Evolutionary conservation across 2,888 invertebrate genomes (phyloP).

Genomic region (Zygaena filipendulae): DNA sequence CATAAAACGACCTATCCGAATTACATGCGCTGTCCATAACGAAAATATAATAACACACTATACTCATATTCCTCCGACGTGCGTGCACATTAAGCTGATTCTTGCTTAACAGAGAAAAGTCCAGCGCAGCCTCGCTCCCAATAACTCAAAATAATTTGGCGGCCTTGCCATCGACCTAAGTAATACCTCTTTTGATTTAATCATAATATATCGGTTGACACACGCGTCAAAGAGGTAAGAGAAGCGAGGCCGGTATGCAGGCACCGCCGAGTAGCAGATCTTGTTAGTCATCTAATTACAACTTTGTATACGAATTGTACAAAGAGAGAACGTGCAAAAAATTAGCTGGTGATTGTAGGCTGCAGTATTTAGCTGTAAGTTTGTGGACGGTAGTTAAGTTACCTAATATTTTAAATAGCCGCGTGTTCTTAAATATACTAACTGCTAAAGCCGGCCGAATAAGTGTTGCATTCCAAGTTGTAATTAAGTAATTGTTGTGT

Average conservation of each 20-base stretch:
- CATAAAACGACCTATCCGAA: slow-evolving; percentile 20
- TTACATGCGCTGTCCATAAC: slow-evolving; percentile 42
- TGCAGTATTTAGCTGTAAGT: too few relatives aligned
- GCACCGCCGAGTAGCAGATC: too few relatives aligned
- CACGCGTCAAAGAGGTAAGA: slow-evolving; percentile 28
- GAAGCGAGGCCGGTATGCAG: not conserved
- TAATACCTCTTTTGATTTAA: slow-evolving; percentile 50
- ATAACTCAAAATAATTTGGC: slow-evolving; percentile 54
- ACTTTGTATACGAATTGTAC: not conserved
- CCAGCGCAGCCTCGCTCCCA: slow-evolving; percentile 46
- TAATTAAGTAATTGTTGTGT: too few relatives aligned
- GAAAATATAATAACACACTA: slow-evolving; percentile 56
- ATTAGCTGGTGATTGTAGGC: not conserved
- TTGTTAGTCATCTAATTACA: not conserved
- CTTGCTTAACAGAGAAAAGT: slow-evolving; percentile 42
- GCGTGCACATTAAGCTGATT: slow-evolving; percentile 27
- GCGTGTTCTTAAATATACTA: too few relatives aligned
- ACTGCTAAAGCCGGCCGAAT: too few relatives aligned
- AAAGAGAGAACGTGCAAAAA: not conserved
- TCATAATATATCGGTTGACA: slow-evolving; percentile 42
- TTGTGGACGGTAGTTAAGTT: too few relatives aligned
- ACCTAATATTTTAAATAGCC: too few relatives aligned
- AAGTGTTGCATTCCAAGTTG: too few relatives aligned
- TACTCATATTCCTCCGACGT: slow-evolving; percentile 31
- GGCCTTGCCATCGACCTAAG: slow-evolving; percentile 45